Conservation (phyloP, 2,113 vertebrate species). For the Gavialis gangeticus region DNA sequence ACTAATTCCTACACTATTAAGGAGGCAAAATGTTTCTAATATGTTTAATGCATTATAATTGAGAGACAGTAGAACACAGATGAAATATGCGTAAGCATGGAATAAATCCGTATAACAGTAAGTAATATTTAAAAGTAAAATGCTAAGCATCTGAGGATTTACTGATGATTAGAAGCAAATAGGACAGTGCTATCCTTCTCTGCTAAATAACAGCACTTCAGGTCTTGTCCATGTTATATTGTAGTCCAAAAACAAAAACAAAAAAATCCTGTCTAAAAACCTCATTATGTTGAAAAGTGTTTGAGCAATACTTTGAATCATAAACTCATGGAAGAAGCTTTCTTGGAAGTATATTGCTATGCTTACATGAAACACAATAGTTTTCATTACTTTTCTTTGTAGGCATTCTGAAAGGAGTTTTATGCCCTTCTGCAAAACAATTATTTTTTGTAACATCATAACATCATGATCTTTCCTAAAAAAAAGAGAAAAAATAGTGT, state of each 20-base stretch:
- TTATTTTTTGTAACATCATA: slow-evolving; percentile 7
- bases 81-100: slow-evolving; percentile 44
- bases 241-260: slow-evolving; percentile 1
- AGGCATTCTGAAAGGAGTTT: neutral
- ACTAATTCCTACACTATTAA: slow-evolving; percentile 68
- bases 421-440: neutral
- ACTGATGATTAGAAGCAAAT: slow-evolving; percentile 22
- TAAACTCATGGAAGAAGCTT: slow-evolving; percentile 15
- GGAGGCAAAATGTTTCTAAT: slow-evolving; percentile 66
- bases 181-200: neutral
- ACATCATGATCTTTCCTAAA: neutral
- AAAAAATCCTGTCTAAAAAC: slow-evolving; percentile 13
- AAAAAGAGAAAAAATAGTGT: neutral
- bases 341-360: slow-evolving; percentile 14
- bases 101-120: slow-evolving; percentile 33
- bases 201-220: neutral
- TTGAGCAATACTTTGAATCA: slow-evolving; percentile 19
- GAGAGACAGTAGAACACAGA: slow-evolving; percentile 60
- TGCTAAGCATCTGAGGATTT: slow-evolving; percentile 57
- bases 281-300: neutral
- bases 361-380: slow-evolving; percentile 13
- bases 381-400: slow-evolving; percentile 9
- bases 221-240: neutral
- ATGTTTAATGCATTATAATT: slow-evolving; percentile 40
- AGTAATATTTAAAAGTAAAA: slow-evolving; percentile 62